Evolutionary conservation across 2,797 vertebrate genomes (phyloP).

Genomic region (Anolis apletophallus): DNA sequence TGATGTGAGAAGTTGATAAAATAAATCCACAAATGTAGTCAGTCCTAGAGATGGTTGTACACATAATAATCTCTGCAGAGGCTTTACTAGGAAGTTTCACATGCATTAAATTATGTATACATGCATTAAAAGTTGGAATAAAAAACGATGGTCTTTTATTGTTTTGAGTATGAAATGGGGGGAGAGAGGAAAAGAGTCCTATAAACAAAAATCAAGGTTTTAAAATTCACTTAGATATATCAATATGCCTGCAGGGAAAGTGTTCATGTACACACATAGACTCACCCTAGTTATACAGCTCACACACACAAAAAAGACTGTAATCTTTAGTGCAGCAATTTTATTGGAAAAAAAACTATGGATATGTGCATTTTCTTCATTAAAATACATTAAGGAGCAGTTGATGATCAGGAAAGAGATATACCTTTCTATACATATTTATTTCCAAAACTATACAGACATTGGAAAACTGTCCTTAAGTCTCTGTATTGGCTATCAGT

Average conservation of each 20-base stretch:
- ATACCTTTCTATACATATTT: constrained; percentile 82
- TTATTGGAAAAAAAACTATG: constrained; percentile 94
- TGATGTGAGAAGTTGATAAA: neutral
- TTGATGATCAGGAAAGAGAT: constrained; percentile 73
- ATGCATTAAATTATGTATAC: neutral
- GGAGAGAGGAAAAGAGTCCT: neutral
- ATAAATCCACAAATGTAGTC: too few species aligned
- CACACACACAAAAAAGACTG: constrained; percentile 43
- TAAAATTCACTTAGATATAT: neutral
- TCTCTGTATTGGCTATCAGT: constrained; percentile 60
- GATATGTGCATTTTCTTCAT: constrained; percentile 89
- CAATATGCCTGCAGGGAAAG: neutral
- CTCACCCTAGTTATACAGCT: neutral
- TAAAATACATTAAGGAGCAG: constrained; percentile 83
- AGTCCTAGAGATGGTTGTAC: neutral
- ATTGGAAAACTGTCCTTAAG: constrained; percentile 69
- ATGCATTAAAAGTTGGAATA: neutral
- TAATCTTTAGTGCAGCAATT: constrained; percentile 82
- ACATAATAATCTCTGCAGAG: neutral
- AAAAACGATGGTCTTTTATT: neutral
- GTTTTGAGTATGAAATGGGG: neutral
- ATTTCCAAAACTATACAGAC: constrained; percentile 77
- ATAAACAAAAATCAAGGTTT: constrained; percentile 25
- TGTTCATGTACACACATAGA: too few species aligned
- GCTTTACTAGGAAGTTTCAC: neutral